A percentile compares a stretch with the other conserved stretches of the same genome.
Conservation (phyloP, 1,140 invertebrate species). For the Leptonema lineaticorne region DNA sequence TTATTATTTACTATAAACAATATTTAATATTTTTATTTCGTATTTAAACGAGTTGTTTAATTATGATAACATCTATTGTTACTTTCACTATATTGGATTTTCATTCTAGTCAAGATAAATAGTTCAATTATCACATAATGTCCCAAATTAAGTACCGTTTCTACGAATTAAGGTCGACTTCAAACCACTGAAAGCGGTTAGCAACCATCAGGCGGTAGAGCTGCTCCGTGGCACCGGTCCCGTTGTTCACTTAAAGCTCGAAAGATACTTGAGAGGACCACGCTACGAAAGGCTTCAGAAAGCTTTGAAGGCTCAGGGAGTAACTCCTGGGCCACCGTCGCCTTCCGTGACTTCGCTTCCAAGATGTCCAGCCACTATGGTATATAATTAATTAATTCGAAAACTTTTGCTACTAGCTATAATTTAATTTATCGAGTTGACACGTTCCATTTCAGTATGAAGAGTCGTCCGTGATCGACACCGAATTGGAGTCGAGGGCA, state of each 20-base stretch:
- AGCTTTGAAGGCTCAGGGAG: slow-evolving; percentile 74
- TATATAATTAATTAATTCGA: slow-evolving; percentile 45
- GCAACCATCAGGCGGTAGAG: slow-evolving; percentile 90
- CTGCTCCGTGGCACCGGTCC: slow-evolving; percentile 79
- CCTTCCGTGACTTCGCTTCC: slow-evolving; percentile 75
- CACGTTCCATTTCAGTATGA: slow-evolving; percentile 48
- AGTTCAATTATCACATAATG: too few species aligned
- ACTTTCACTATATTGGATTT: background rate
- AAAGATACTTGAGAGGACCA: slow-evolving; percentile 82
- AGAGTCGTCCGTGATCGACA: slow-evolving; percentile 65
- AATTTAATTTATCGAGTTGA: background rate
- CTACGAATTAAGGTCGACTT: slow-evolving; percentile 77
- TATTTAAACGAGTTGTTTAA: too few species aligned
- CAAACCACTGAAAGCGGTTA: slow-evolving; percentile 79
- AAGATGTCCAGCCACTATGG: slow-evolving; percentile 73
- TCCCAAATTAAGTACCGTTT: too few species aligned
- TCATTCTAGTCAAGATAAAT: too few species aligned
- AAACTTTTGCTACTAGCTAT: background rate
- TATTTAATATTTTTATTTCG: too few species aligned
- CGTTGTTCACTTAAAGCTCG: slow-evolving; percentile 74
- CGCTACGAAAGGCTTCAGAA: slow-evolving; percentile 89
- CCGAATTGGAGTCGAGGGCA: slow-evolving; percentile 67
- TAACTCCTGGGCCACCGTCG: slow-evolving; percentile 61
- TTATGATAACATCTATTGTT: too few species aligned
- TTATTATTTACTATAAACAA: too few species aligned